phyloP scores from a whole-genome alignment of 2,797 vertebrate species.

The Phaenicophaeus curvirostris region DNA sequence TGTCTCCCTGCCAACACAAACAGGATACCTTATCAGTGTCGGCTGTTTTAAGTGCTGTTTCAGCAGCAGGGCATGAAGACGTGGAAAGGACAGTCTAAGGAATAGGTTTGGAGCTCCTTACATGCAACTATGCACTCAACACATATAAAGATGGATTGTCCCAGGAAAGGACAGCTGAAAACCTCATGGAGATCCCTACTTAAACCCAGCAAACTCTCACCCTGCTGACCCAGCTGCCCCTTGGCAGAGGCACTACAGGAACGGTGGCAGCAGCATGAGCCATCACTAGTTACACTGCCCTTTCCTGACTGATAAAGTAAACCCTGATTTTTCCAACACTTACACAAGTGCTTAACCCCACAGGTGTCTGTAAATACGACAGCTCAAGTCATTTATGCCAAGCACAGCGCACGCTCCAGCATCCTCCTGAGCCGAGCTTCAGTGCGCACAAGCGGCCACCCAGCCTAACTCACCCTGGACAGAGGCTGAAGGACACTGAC shows the following conservation, averaged over 20 bases:
- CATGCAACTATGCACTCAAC: neutral
- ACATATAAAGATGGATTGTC: neutral
- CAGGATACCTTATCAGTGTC: constrained; percentile 54
- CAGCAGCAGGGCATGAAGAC: constrained; percentile 15
- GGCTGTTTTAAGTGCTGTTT: constrained; percentile 34
- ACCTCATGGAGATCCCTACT: neutral
- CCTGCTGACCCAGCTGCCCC: rapidly evolving
- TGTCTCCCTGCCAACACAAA: constrained; percentile 46
- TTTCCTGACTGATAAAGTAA: neutral
- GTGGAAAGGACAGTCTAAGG: neutral
- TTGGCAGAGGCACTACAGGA: neutral
- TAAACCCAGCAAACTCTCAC: neutral
- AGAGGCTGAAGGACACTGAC: neutral
- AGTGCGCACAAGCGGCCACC: neutral
- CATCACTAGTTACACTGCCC: neutral
- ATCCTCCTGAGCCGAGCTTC: neutral
- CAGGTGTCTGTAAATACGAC: neutral
- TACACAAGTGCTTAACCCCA: neutral
- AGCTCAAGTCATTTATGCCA: neutral
- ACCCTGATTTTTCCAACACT: neutral
- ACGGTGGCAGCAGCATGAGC: rapidly evolving
- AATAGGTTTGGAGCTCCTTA: neutral
- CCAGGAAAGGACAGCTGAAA: neutral
- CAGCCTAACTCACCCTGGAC: neutral
- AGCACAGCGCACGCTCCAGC: neutral